phyloP scores from a whole-genome alignment of 2,888 invertebrate genomes.

The Notodonta ziczac region DNA sequence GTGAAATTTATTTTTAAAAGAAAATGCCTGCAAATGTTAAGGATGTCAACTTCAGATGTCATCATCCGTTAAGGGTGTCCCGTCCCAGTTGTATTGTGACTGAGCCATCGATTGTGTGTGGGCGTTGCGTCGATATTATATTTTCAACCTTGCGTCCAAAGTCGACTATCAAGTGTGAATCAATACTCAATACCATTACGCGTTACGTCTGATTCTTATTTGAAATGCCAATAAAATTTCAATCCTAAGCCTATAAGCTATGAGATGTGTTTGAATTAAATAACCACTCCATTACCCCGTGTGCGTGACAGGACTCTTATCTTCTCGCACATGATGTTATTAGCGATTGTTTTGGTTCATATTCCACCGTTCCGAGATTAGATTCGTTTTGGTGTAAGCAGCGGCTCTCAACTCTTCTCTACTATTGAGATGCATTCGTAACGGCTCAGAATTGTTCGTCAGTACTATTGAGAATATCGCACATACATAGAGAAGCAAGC shows the following conservation, averaged over 20 bases:
- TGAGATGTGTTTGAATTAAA: constrained; percentile 15
- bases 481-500: not conserved
- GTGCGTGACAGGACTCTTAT: constrained; percentile 41
- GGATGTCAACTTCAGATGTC: too few species aligned
- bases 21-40: not conserved
- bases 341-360: constrained; percentile 49
- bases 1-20: not conserved
- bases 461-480: too few species aligned
- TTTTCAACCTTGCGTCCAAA: not conserved
- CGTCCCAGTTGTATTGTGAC: not conserved
- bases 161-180: not conserved
- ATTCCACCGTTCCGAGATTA: constrained; percentile 36
- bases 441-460: not conserved
- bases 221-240: not conserved
- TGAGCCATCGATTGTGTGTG: not conserved
- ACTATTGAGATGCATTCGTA: not conserved
- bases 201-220: not conserved
- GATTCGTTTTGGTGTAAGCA: constrained; percentile 35
- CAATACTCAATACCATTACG: not conserved
- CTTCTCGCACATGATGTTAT: constrained; percentile 41
- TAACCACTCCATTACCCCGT: constrained; percentile 23
- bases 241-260: not conserved
- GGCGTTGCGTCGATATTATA: not conserved
- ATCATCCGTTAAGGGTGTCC: too few species aligned
- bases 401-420: constrained; percentile 1